phyloP scores from a whole-genome alignment of 2,797 vertebrate genomes.

The Myripristis jacobus region DNA sequence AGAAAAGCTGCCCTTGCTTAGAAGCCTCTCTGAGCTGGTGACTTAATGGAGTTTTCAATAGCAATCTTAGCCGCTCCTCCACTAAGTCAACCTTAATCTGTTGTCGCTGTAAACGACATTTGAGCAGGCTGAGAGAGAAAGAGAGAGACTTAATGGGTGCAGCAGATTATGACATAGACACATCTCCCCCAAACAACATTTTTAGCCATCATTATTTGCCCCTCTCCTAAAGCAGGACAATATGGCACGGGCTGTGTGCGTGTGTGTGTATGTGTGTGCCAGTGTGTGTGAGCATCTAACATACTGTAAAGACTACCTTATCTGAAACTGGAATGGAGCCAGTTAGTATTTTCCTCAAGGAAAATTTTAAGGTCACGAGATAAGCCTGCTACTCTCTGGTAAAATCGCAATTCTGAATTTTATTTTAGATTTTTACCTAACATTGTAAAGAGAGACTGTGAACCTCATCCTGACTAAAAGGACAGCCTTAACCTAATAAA shows the following conservation, averaged over 20 bases:
- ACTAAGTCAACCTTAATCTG: constrained; percentile 47
- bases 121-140: constrained; percentile 47
- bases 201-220: background rate
- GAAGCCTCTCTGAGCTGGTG: constrained; percentile 23
- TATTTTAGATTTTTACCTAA: no score
- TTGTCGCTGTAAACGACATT: constrained; percentile 40
- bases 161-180: constrained; percentile 53
- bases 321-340: constrained; percentile 14
- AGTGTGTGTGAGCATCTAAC: background rate
- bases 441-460: no score
- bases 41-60: constrained; percentile 60
- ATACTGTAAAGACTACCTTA: background rate
- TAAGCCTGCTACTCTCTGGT: background rate
- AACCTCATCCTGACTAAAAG: no score
- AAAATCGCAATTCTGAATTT: no score
- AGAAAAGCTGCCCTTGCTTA: constrained; percentile 22
- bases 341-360: background rate
- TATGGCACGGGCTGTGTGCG: constrained; percentile 14
- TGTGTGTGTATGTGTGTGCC: constrained; percentile 4
- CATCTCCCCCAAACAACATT: constrained; percentile 45
- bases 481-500: no score
- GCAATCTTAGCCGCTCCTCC: constrained; percentile 30
- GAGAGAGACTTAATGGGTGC: constrained; percentile 49
- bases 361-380: background rate
- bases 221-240: constrained; percentile 43